These are phyloP conservation scores for Mantis religiosa DNA, from an alignment of 2,888 invertebrate genomes.

Conservation along the genomic window DNA sequence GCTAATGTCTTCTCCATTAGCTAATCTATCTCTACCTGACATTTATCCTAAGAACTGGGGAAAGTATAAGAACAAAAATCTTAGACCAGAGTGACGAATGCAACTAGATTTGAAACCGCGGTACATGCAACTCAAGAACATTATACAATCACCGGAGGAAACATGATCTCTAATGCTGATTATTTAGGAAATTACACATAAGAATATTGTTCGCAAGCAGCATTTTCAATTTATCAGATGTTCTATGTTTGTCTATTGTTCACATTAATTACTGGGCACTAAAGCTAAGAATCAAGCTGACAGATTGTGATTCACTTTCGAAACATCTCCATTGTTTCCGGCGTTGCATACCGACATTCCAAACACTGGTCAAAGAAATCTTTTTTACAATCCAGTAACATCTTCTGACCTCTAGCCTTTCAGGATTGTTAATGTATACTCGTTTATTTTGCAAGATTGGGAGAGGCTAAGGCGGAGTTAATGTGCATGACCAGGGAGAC, in stretches of 20 bases:
- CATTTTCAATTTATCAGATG: background rate
- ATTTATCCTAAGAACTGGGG: too few relatives aligned
- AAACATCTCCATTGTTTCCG: background rate
- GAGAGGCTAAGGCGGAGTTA: background rate
- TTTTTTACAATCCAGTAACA: background rate
- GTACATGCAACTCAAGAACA: too few relatives aligned
- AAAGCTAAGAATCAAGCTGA: background rate
- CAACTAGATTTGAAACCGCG: too few relatives aligned
- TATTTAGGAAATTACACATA: too few relatives aligned
- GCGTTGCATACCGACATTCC: background rate
- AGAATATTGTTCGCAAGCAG: too few relatives aligned
- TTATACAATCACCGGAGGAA: too few relatives aligned
- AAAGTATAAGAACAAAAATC: too few relatives aligned
- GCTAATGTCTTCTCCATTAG: too few relatives aligned
- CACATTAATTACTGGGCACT: background rate
- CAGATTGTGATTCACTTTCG: background rate
- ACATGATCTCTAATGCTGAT: too few relatives aligned
- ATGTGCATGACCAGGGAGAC: background rate
- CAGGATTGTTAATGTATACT: too few relatives aligned
- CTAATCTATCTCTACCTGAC: too few relatives aligned
- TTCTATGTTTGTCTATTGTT: background rate
- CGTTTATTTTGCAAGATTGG: background rate
- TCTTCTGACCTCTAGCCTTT: background rate
- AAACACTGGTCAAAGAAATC: background rate
- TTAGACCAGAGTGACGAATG: too few relatives aligned